Base-by-base conservation (phyloP, 2,797 vertebrate genomes). In the Naso thynnoides region DNA sequence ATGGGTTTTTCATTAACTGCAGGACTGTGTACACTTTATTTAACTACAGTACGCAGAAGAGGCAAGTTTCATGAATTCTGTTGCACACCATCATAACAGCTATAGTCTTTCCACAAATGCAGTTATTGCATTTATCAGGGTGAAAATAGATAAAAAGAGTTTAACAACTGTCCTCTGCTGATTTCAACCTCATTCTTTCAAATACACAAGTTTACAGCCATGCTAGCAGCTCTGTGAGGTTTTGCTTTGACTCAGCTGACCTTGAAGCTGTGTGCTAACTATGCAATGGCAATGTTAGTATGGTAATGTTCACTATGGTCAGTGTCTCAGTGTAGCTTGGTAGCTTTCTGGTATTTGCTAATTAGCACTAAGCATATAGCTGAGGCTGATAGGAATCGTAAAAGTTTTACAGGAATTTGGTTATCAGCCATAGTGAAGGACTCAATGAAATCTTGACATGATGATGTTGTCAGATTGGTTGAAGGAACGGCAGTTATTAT, bases 1-100 rank as follows among this genome's bases (percentile, higher is more conserved):
- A 93, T 91, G 79, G 81, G 73, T 83, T 89, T 92, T 92, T 92
- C 86, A 91, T 93, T 89, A 89, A 89, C 85, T 88, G 50, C 62
- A 70, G 27, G 27, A 62, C 77, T 73, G 63, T 72, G 71, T 59
- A 59, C 59, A 52, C 66, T 79, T 59, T 58, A 81, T 81, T 61
- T 73, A 73, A 69, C 62, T 56, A 63, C 50, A 58, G 23, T 53
- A 59, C 24, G 44, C 15, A 44, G 26, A 76, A 41, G 55, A 69
- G 18, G 44, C n/a, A 65, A 23, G 56, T 86, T 77, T 38, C 42
- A 42, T 49, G 11, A 54, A 48, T 79, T 33, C 27, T 41, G 50
- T 0, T 52, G 3, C 36, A 54, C 13, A 42, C 5, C 27, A 23
- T 44, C 11, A 33, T 16, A 59, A 52, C 29, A 73, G 50, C n/a